These are phyloP conservation scores for Hypsopygia costalis DNA, from an alignment of 2,888 invertebrate species.

Conservation along the genomic window DNA sequence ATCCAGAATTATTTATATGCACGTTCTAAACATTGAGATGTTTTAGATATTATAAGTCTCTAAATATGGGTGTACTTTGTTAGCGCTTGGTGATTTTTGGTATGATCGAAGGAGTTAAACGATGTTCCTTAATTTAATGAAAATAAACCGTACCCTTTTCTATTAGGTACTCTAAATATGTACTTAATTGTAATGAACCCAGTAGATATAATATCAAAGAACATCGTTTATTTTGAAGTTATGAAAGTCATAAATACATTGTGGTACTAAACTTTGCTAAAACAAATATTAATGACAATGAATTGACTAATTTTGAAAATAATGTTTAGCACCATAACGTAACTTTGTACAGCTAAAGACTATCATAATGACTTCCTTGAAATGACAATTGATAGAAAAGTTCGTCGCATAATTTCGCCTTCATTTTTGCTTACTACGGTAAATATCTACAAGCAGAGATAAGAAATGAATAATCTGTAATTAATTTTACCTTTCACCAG, in stretches of 20 bases:
- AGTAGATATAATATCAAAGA: neutral
- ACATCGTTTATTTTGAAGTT: neutral
- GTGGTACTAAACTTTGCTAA: neutral
- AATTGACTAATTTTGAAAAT: too few species aligned
- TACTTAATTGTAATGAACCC: too few species aligned
- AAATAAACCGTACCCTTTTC: too few species aligned
- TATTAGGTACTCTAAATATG: too few species aligned
- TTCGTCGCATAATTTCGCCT: too few species aligned
- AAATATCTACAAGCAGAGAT: too few species aligned
- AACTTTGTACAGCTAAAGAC: too few species aligned
- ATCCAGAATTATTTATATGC: neutral
- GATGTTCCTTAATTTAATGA: neutral
- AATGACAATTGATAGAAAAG: too few species aligned
- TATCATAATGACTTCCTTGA: too few species aligned
- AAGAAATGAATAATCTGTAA: neutral
- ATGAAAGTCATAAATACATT: neutral
- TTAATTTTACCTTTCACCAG: neutral
- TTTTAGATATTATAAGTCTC: neutral
- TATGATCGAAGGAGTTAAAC: neutral
- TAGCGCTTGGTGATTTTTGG: neutral
- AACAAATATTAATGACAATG: too few species aligned
- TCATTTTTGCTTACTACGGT: too few species aligned
- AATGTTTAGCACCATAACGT: too few species aligned
- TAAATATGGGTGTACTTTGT: constrained; percentile 2
- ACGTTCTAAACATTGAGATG: constrained; percentile 12